Evolutionary conservation across 2,113 vertebrate genomes (phyloP).

Genomic region (Hiodon alosoides): DNA sequence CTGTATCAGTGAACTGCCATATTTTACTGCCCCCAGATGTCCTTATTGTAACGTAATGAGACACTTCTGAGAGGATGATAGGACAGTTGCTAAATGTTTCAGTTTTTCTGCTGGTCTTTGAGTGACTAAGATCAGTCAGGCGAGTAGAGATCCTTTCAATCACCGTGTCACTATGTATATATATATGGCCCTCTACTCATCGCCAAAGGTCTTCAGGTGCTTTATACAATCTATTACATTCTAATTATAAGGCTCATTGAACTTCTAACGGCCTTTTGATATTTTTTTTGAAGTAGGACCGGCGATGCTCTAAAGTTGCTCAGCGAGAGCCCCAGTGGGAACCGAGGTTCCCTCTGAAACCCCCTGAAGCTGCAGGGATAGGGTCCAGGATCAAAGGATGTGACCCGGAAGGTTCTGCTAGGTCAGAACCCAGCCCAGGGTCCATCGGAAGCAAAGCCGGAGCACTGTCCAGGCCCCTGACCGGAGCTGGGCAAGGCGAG

Average conservation of each 20-base stretch:
- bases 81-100: too few species aligned
- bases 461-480: too few species aligned
- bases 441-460: too few species aligned
- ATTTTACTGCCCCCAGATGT: too few species aligned
- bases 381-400: too few species aligned
- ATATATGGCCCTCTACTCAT: background rate
- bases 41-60: too few species aligned
- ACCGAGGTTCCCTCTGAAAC: background rate
- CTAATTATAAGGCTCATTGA: slow-evolving; percentile 62
- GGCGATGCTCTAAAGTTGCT: background rate
- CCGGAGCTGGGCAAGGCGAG: too few species aligned
- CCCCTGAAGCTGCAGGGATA: too few species aligned
- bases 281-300: slow-evolving; percentile 22
- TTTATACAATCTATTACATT: slow-evolving; percentile 58
- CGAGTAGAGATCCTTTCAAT: background rate
- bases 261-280: slow-evolving; percentile 42
- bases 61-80: too few species aligned
- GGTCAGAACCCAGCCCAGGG: too few species aligned
- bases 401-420: too few species aligned
- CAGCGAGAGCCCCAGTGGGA: background rate
- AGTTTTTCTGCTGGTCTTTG: background rate
- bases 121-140: background rate
- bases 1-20: too few species aligned
- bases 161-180: background rate
- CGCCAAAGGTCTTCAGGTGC: slow-evolving; percentile 26